Base-by-base conservation (phyloP, 2,113 vertebrate species). In the Hydrolagus affinis region DNA sequence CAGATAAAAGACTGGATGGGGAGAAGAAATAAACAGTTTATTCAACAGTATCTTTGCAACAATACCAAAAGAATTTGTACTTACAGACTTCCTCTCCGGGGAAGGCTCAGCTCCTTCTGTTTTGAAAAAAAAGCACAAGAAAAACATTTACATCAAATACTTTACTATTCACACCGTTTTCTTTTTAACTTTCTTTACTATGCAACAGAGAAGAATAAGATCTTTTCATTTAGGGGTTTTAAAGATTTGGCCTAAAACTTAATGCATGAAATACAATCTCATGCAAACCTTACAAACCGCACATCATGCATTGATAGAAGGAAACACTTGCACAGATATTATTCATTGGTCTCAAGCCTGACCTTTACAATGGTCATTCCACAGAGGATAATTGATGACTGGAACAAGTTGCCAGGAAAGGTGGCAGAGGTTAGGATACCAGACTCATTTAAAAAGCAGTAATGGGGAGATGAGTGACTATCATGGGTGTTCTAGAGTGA, bases 61-160 rank as follows among this genome's bases (percentile, higher is more conserved):
- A 32, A 21, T 4, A 75, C 15, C 56, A 8, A 86, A 57, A 86
- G 14, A 10, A 75, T 0, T 85, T 86, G 66, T 96, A 99, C 98
- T 98, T 92, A 99, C 98, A 98, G 88, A 92, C 96, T 98, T 92
- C 97, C 98, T 94, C 97, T 95, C 94, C 98, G 93, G 78, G 98
- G 98, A 89, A 99, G 96, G 90, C 98, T 99, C 92, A 99, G 89
- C 89, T 99, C 98, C 87, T 99, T 99, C 97, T 99, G 96, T 15
- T 92, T n/a, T n/a, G n/a, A 96, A 88, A 89, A 78, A 87, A 85
- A 88, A 88, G n/a, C n/a, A 85, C 70, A 85, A 56, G 85, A 0
- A 87, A 44, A 32, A 28, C 14, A 89, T 88, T 88, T 90, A 70
- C 23, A 88, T 87, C 8, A 87, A 80, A 74, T 32, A 56, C 19